Evolutionary conservation across 1,140 invertebrate species (phyloP), one percentile per base, ranked within the genome.

Genomic region (Drosophila orena): DNA sequence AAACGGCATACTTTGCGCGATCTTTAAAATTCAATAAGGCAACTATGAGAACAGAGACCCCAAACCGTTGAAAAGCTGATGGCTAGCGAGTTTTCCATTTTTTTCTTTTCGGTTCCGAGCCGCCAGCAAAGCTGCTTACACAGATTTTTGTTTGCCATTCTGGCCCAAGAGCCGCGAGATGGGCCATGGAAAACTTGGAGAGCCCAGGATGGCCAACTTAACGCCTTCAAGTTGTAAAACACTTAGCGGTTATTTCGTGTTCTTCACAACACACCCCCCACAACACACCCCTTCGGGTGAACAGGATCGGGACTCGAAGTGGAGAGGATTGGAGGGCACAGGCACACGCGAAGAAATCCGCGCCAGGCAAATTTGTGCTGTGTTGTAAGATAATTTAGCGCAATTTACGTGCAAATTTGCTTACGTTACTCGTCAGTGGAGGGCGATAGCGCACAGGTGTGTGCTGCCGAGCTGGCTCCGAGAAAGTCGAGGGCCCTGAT

Each of bases 211-310:
- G 77, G 60, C 58, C 73, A 85, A 85, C 74, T 88, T 89, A 89
- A 89, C 80, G 79, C 84, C 68, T 83, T 66, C 76, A 69, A 84
- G 71, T 89, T 88, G 83, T 89, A 88, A 88, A 88, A 88, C 84
- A 89, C 84, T 88, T 88, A 89, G 79, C 83, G 84, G 79, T 83
- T 81, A 79, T 89, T 89, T 83, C 77, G 69, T 81, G 76, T 83
- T 79, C 66, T 62, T 76, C 53, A n/a, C n/a, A n/a, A n/a, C n/a
- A n/a, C 38, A 53, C 55, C 43, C 66, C 65, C 27, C 30, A 24
- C 17, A 42, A 46, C 30, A 42, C 38, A 52, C 30, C 44, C 53
- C 27, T 10, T 8, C 7, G 7, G 3, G 27, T 30, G 27, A 55
- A 42, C 22, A 34, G 54, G 53, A 15, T 50, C 38, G 2, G 35